These are phyloP conservation scores for Myiozetetes cayanensis DNA, from an alignment of 2,113 vertebrate genomes.

Conservation along the genomic window DNA sequence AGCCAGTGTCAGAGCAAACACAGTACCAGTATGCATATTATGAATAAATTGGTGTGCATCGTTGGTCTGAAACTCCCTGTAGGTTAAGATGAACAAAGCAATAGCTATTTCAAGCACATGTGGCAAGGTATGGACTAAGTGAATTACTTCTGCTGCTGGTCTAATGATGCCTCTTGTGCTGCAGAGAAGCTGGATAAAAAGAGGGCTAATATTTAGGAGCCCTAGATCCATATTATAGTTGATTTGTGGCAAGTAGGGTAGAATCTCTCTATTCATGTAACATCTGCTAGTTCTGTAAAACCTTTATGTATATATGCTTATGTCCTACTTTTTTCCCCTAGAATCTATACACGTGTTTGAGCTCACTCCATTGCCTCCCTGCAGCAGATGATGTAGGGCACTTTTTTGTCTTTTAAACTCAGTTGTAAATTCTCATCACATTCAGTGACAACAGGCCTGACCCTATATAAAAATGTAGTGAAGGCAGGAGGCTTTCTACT, in stretches of 20 bases:
- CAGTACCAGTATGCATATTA: neutral
- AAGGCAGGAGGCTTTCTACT: neutral
- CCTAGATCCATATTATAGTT: neutral
- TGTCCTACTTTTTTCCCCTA: neutral
- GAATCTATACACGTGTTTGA: neutral
- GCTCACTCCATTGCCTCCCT: neutral
- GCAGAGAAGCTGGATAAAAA: neutral
- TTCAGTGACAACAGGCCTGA: neutral
- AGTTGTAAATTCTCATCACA: neutral
- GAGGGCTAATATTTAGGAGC: neutral
- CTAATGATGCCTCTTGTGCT: neutral
- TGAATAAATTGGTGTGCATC: neutral
- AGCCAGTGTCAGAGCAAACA: neutral
- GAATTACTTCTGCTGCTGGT: neutral
- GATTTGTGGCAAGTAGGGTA: neutral
- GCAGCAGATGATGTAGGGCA: neutral
- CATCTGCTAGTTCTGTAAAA: neutral
- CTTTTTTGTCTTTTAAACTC: neutral
- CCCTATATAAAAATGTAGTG: neutral
- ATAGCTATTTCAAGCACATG: neutral
- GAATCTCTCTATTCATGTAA: conserved; percentile 14
- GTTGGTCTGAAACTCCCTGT: neutral
- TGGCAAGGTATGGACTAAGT: neutral
- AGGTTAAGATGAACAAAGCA: neutral
- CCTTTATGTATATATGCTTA: neutral